Base-by-base conservation (phyloP, 2,888 invertebrate species). In the Cryptus armator region DNA sequence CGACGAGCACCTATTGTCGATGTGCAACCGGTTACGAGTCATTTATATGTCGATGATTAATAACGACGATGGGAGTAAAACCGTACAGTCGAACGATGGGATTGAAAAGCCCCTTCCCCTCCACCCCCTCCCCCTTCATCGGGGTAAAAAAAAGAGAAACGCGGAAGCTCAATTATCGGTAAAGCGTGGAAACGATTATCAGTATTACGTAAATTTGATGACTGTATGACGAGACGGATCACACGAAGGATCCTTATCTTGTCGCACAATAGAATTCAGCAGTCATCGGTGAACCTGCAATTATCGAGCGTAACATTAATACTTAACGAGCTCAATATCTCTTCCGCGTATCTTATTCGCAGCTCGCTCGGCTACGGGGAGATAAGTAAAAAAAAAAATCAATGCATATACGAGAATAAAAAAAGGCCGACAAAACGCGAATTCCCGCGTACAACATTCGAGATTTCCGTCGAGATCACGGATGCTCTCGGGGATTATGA, bases 381-480 rank as follows among this genome's bases (percentile, higher is more conserved):
- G 59, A 24, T 43, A 46, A 62, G 29, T 16, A 64, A 78, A 68
- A 62, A 76, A 76, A 67, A 72, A 77, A 66, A 81, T 82, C 76
- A 46, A 53, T 67, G 78, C 82, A 59, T 59, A 43, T 66, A 48
- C 75, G 43, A 44, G 37, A 29, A 37, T 4, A 44, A 19, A 43
- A 72, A 70, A 53, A 44, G n/a, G 14, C n/a, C 3, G 29, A 48
- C 74, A 85, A 59, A 46, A 67, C 62, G 62, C 19, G 44, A 71
- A 85, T 85, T 81, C 84, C 66, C 64, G 81, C 56, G 64, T 75
- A 53, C 72, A 48, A 56, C 81, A 68, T 68, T 78, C 66, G 79
- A 75, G 70, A 79, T 85, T 85, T 85, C 78, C 79, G 81, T 71
- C 75, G 85, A 79, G 81, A 79, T 85, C 72, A 37, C 72, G n/a